Percentiles rank a stretch among this genome's conserved stretches.
Evolutionary conservation across 2,113 vertebrate genomes (phyloP).

Genomic region (Vimba vimba): DNA sequence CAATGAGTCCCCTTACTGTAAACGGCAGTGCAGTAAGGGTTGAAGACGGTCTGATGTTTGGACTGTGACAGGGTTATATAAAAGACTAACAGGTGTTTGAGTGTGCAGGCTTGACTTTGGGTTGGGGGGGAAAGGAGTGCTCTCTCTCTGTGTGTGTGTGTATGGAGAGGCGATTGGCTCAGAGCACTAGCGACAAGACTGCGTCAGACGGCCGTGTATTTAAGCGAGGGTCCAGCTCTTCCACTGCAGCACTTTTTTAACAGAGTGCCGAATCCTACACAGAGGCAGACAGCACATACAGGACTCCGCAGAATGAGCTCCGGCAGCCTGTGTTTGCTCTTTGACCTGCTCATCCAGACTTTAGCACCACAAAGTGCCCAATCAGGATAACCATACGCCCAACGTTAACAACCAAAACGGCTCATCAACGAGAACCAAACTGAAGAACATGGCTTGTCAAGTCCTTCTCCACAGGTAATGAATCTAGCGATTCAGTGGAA

Average conservation of each 20-base stretch:
- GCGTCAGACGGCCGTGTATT: constrained; percentile 74
- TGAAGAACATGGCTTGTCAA: constrained; percentile 82
- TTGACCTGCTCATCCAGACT: constrained; percentile 72
- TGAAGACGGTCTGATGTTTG: neutral
- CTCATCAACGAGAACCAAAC: constrained; percentile 13
- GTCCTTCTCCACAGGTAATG: constrained; percentile 88
- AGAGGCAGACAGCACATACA: constrained; percentile 60
- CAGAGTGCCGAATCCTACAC: constrained; percentile 65
- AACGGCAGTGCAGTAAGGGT: constrained; percentile 11
- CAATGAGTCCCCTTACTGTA: neutral
- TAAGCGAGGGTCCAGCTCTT: constrained; percentile 76
- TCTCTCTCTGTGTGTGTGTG: neutral
- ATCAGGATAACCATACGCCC: constrained; percentile 73
- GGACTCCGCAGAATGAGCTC: constrained; percentile 76
- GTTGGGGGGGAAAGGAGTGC: constrained; percentile 7
- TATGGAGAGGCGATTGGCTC: constrained; percentile 65
- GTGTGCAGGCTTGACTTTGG: constrained; percentile 16
- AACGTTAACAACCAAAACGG: constrained; percentile 29
- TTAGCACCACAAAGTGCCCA: constrained; percentile 76
- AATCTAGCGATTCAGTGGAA: neutral
- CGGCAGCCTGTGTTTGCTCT: constrained; percentile 61
- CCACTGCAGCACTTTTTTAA: constrained; percentile 82
- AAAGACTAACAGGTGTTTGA: constrained; percentile 57
- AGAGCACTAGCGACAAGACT: constrained; percentile 54
- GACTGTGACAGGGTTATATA: constrained; percentile 49